Percentiles rank a stretch among this genome's conserved stretches.
Conservation (phyloP, 2,797 vertebrate species). For the Alcedo quadribrachys region DNA sequence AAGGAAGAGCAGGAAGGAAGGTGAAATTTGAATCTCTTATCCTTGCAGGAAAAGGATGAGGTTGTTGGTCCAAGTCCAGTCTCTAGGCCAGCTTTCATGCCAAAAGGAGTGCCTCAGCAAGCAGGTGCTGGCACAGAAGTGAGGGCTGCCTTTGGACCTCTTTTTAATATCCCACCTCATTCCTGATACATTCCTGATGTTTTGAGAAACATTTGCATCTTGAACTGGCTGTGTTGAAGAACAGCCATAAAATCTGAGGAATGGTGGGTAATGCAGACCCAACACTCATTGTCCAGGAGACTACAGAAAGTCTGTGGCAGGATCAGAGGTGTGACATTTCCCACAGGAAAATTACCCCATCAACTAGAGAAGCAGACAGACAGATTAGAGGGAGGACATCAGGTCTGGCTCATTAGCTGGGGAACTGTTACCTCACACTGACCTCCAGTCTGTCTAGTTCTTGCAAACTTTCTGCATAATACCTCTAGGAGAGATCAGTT, state of each 20-base stretch:
- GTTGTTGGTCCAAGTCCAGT: neutral
- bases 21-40: neutral
- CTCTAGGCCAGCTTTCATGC: neutral
- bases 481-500: neutral
- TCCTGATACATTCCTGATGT: too few species aligned
- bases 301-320: neutral
- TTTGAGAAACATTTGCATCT: neutral
- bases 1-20: neutral
- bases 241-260: neutral
- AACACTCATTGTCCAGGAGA: rapidly evolving
- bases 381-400: neutral
- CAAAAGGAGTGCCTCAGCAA: neutral
- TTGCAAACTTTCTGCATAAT: neutral
- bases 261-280: neutral
- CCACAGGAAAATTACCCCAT: neutral
- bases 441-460: neutral
- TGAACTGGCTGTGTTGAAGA: neutral
- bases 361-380: neutral
- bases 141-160: neutral
- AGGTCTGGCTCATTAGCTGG: neutral
- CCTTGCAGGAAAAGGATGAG: neutral
- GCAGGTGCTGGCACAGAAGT: neutral
- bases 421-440: neutral
- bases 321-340: neutral
- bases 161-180: neutral